Base-by-base conservation (phyloP, 2,113 vertebrate genomes). In the Halcyon senegalensis region DNA sequence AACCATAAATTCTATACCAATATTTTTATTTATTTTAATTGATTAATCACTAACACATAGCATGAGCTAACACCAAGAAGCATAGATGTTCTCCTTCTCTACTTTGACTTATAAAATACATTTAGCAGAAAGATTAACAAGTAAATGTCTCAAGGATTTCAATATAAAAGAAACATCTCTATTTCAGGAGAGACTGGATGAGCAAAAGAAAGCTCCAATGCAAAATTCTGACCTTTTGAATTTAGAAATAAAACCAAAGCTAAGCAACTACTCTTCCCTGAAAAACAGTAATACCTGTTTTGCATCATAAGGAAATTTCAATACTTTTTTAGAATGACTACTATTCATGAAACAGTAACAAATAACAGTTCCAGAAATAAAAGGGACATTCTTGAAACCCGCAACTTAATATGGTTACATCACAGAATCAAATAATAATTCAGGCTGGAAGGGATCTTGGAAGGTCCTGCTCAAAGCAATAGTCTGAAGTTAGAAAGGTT, bases 21-120 rank as follows among this genome's bases (percentile, higher is more conserved):
- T 39, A 59, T 73, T 94, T 94, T 93, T 90, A 85, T 92, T 95
- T 87, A 91, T 55, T 88, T 81, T 64, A 44, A 92, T 81, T 64
- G 58, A 18, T 24, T 20, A 51, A 58, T 43, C 30, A 48, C 5
- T 63, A 63, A 41, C 48, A 37, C 25, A 48, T 21, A 77, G 37
- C 14, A 70, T 69, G 58, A 73, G 14, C 17, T 96, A 91, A 77
- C 7, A 35, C 8, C 58, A 51, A 86, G 20, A 77, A 44, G 58
- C 14, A 48, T 5, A 51, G 10, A 50, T 50, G 14, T 48, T 68
- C 20, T 76, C 24, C 23, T 55, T 19, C n/a, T 56, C 10, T 63
- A 31, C 7, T 11, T 33, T 51, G 35, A 44, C 27, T 30, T 51
- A 6, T n/a, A 72, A 70, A 64, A 51, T 48, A 31, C 5, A 55